These are phyloP conservation scores for Poecilia latipinna DNA, from an alignment of 2,113 vertebrate species.

Conservation along the genomic window DNA sequence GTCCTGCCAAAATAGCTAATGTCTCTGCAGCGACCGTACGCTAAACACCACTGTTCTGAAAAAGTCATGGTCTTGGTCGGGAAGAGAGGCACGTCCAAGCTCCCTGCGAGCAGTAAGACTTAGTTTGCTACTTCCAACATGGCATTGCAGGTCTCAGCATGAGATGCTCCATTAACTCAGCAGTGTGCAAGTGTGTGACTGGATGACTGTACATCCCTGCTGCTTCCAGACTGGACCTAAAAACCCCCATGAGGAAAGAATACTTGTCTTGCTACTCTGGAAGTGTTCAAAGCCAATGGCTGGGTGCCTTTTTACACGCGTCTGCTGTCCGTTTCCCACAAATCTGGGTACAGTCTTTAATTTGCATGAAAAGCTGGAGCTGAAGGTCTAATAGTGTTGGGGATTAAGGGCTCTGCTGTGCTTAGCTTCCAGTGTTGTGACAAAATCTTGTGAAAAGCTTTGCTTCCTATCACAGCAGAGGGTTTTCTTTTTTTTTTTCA, in stretches of 20 bases:
- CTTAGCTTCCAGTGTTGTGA: background rate
- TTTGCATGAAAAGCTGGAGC: background rate
- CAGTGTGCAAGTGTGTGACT: slow-evolving; percentile 47
- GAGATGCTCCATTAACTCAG: slow-evolving; percentile 67
- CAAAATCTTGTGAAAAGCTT: background rate
- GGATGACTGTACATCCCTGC: slow-evolving; percentile 47
- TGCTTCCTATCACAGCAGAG: background rate
- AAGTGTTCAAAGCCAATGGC: slow-evolving; percentile 32
- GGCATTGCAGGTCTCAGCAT: slow-evolving; percentile 49
- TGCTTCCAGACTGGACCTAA: slow-evolving; percentile 50
- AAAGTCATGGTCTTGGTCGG: slow-evolving; percentile 8
- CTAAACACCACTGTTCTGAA: slow-evolving; percentile 3
- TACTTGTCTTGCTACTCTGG: slow-evolving; percentile 30
- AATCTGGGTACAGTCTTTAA: slow-evolving; percentile 30
- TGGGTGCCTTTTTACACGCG: slow-evolving; percentile 1
- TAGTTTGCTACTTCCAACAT: slow-evolving; percentile 57
- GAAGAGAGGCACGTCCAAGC: slow-evolving; percentile 10
- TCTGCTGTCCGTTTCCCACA: slow-evolving; percentile 33
- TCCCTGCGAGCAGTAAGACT: slow-evolving; percentile 26
- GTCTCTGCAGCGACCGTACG: background rate
- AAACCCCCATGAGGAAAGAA: slow-evolving; percentile 37
- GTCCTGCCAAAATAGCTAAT: background rate
- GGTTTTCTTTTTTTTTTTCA: too few relatives aligned
- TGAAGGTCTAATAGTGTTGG: background rate
- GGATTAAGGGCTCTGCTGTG: background rate